phyloP scores from a whole-genome alignment of 2,888 invertebrate genomes.

The Pammene aurita region DNA sequence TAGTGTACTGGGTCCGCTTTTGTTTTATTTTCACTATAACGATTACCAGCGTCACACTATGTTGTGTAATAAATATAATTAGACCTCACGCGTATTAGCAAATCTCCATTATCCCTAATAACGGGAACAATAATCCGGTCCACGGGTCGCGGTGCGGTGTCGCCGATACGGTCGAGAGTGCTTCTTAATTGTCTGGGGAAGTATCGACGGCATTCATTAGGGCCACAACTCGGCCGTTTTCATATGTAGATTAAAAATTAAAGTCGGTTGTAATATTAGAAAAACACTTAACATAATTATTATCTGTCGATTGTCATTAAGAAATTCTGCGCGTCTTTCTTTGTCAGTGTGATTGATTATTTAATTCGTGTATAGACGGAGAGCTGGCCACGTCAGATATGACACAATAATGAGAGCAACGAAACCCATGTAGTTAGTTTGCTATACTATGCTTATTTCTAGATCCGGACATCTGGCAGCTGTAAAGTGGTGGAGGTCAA shows the following conservation, averaged over 20 bases:
- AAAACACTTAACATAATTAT: background rate
- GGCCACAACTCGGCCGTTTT: slow-evolving; percentile 45
- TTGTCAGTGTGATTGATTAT: too few species aligned
- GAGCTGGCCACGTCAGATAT: too few species aligned
- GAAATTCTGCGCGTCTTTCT: too few species aligned
- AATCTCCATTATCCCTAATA: background rate
- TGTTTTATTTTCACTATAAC: background rate
- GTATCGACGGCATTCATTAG: slow-evolving; percentile 49
- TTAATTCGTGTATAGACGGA: too few species aligned
- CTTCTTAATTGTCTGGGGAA: slow-evolving; percentile 31
- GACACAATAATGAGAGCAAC: too few species aligned
- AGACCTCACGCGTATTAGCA: background rate
- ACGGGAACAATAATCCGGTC: slow-evolving; percentile 19
- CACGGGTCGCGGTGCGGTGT: slow-evolving; percentile 6
- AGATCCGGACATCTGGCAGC: too few species aligned
- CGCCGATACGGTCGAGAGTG: slow-evolving; percentile 22
- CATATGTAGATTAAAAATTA: slow-evolving; percentile 1
- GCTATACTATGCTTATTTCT: too few species aligned
- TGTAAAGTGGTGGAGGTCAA: too few species aligned
- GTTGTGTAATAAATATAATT: background rate
- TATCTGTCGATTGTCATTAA: background rate
- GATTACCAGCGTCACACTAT: background rate
- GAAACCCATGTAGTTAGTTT: too few species aligned
- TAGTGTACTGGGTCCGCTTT: background rate
- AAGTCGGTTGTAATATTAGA: background rate